Base-by-base conservation (phyloP, 2,113 vertebrate species). In the Hippocampus abdominalis region DNA sequence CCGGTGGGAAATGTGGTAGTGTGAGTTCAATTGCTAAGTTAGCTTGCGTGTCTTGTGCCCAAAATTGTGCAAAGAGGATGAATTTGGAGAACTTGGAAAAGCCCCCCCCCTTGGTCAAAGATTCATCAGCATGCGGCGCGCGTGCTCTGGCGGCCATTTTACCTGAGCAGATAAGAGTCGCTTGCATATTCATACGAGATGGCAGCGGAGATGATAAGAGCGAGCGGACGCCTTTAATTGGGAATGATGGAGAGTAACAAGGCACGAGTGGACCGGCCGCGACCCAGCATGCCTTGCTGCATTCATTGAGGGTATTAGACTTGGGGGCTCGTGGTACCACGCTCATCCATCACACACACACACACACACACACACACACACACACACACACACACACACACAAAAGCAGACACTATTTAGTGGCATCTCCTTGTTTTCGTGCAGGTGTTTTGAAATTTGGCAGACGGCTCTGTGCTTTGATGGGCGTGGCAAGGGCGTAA, bases 221-320 rank as follows among this genome's bases (percentile, higher is more conserved):
- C 79, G 66, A 85, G 78, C 88, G 78, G 77, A 81, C 84, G 68
- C 77, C 81, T 87, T 88, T 90, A 91, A 91, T 87, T 90, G 87
- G 89, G 91, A 90, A 91, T 89, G 88, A 92, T 90, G 89, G 84
- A 89, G 89, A 88, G 83, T 84, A 76, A 88, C 66, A 74, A 82
- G 75, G 71, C 80, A 81, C 73, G 76, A 72, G 40, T 66, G 74
- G 82, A 74, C 78, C 75, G 79, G 71, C 77, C 53, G 84, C 87
- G 87, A 92, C 89, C 86, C 87, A 15, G 75, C 86, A 81, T 84
- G 88, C 88, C 77, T 86, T 86, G 80, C 81, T 89, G 88, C 88
- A 91, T 91, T 91, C 86, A 91, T 87, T 87, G 88, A 79, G 77
- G 81, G 84, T 85, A 91, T 91, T 91, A 90, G 78, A 87, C 46